These are phyloP conservation scores for Zeus faber DNA, from an alignment of 2,113 vertebrate species.

Conservation along the genomic window DNA sequence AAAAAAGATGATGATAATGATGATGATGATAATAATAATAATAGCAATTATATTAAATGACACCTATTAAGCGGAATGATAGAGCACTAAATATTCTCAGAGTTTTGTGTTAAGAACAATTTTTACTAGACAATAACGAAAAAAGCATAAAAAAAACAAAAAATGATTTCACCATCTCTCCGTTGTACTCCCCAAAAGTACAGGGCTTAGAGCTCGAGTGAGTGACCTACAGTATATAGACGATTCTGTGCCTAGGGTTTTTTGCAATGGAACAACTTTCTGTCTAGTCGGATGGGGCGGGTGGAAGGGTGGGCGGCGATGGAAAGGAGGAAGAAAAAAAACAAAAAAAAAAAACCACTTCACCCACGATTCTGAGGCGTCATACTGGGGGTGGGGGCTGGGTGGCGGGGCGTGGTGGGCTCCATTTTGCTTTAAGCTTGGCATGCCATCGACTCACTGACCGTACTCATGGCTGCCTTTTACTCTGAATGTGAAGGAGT, in stretches of 20 bases:
- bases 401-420: too few relatives aligned
- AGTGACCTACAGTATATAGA: slow-evolving; percentile 83
- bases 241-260: slow-evolving; percentile 91
- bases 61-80: slow-evolving; percentile 88
- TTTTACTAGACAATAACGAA: slow-evolving; percentile 78
- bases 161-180: slow-evolving; percentile 81
- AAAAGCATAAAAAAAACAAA: too few relatives aligned
- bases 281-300: slow-evolving; percentile 62
- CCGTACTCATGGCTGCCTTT: slow-evolving; percentile 89
- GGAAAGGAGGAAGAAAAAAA: background rate
- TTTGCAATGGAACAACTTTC: slow-evolving; percentile 84
- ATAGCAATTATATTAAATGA: slow-evolving; percentile 79
- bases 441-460: slow-evolving; percentile 94
- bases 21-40: too few relatives aligned
- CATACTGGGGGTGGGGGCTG: slow-evolving; percentile 70
- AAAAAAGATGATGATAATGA: too few relatives aligned
- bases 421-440: slow-evolving; percentile 94
- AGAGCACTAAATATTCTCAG: slow-evolving; percentile 93
- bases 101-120: slow-evolving; percentile 75
- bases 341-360: slow-evolving; percentile 85
- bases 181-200: slow-evolving; percentile 67
- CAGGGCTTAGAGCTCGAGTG: slow-evolving; percentile 80
- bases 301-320: background rate
- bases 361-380: slow-evolving; percentile 82
- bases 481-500: slow-evolving; percentile 97